A percentile compares a stretch with the other conserved stretches of the same genome.
Evolutionary conservation across 2,113 vertebrate genomes (phyloP).

Genomic region (Dipodomys ordii): DNA sequence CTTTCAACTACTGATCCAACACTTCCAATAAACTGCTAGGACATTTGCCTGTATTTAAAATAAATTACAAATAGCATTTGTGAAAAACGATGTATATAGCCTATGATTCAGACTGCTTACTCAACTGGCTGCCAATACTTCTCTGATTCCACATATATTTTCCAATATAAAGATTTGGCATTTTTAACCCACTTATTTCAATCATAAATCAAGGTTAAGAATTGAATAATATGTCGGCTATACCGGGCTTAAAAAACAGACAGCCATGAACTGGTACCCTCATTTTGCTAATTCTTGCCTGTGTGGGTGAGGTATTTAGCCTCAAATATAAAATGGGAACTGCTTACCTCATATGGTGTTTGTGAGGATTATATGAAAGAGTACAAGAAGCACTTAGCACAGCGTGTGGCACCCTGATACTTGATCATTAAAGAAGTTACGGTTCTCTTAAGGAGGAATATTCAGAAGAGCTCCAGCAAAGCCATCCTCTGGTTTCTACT

Average conservation of each 20-base stretch:
- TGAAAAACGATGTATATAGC: conserved; percentile 22
- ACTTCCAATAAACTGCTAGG: conserved; percentile 50
- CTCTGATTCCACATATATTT: background rate
- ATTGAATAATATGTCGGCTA: conserved; percentile 20
- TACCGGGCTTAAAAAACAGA: background rate
- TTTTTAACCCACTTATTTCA: background rate
- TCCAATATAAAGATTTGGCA: background rate
- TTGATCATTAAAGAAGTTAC: background rate
- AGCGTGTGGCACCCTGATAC: background rate
- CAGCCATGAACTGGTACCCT: background rate
- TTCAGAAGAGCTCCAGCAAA: background rate
- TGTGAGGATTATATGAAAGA: background rate
- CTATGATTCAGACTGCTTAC: conserved; percentile 45
- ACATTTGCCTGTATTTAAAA: conserved; percentile 50
- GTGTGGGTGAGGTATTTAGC: background rate
- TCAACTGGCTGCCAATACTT: background rate
- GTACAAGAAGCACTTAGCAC: background rate
- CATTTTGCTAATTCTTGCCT: conserved; percentile 7
- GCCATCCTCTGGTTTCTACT: background rate
- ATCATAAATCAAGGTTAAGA: background rate
- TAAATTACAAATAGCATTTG: conserved; percentile 16
- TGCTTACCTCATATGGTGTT: background rate
- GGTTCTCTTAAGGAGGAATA: background rate
- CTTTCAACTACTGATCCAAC: conserved; percentile 41
- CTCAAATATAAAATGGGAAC: background rate